Conservation (phyloP, 2,888 invertebrate genomes). For the Caenorhabditis sp. region DNA sequence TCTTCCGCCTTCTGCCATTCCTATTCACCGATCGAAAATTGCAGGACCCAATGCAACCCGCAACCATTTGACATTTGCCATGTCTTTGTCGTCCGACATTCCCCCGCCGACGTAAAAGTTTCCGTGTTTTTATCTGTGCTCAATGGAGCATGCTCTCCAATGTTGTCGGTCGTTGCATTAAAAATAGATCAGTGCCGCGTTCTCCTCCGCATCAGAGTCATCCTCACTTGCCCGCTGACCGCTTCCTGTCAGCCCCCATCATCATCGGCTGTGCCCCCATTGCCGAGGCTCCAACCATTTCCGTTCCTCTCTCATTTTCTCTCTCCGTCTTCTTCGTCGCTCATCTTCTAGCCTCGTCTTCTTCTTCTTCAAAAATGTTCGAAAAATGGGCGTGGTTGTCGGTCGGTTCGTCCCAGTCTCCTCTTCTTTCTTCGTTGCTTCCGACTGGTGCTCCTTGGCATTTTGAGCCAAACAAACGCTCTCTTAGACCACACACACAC, state of each 20-base stretch:
- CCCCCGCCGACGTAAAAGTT: neutral
- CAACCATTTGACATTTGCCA: neutral
- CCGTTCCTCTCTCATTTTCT: conserved; percentile 38
- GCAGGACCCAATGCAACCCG: neutral
- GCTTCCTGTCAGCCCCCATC: conserved; percentile 27
- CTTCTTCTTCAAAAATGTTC: conserved; percentile 48
- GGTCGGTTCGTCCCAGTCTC: neutral
- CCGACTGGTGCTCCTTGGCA: conserved; percentile 47
- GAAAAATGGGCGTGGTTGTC: conserved; percentile 47
- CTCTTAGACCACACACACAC: conserved; percentile 55
- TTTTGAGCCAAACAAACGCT: conserved; percentile 53
- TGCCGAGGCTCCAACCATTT: conserved; percentile 50
- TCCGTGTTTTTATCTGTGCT: neutral
- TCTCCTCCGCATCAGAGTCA: conserved; percentile 1
- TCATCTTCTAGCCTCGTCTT: neutral
- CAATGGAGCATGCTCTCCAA: too few relatives aligned
- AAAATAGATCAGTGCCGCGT: neutral
- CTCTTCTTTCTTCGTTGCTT: conserved; percentile 5
- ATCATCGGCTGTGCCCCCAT: conserved; percentile 15
- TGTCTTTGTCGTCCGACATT: neutral
- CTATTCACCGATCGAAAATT: conserved; percentile 5
- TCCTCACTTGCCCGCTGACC: conserved; percentile 16
- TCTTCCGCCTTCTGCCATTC: conserved; percentile 8
- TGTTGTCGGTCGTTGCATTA: neutral
- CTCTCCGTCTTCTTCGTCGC: conserved; percentile 8